A percentile compares a stretch with the other conserved stretches of the same genome.
phyloP scores from a whole-genome alignment of 1,140 invertebrate genomes.

The Phenacoccus solenopsis region DNA sequence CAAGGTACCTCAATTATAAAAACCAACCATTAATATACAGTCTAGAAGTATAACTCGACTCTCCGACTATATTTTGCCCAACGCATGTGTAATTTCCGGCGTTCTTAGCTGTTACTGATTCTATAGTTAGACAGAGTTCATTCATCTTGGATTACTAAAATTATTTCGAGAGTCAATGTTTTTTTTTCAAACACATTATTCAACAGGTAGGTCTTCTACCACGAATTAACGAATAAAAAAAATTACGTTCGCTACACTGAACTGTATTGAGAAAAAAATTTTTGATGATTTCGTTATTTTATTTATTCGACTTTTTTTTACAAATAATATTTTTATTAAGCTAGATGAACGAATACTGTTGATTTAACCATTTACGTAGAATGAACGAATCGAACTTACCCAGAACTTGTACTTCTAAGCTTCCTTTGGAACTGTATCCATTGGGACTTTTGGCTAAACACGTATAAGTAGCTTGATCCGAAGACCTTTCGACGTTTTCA shows the following conservation, averaged over 20 bases:
- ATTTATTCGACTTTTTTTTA: too few species aligned
- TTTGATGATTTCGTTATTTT: too few species aligned
- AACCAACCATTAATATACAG: constrained; percentile 28
- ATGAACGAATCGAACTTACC: constrained; percentile 50
- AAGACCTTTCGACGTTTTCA: constrained; percentile 78
- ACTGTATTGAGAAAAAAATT: too few species aligned
- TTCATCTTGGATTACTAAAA: too few species aligned
- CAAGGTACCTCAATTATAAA: too few species aligned
- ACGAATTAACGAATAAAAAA: too few species aligned
- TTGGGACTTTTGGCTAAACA: constrained; percentile 85
- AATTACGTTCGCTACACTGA: too few species aligned
- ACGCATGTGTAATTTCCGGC: constrained; percentile 27
- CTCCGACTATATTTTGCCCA: constrained; percentile 26
- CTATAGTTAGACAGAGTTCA: constrained; percentile 26
- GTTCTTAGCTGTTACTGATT: constrained; percentile 24
- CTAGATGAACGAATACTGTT: not conserved
- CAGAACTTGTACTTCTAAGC: constrained; percentile 87
- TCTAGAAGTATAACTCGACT: constrained; percentile 20
- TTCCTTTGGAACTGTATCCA: constrained; percentile 72
- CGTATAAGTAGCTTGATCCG: constrained; percentile 87
- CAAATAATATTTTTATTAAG: too few species aligned
- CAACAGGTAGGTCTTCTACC: too few species aligned
- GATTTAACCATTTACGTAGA: not conserved
- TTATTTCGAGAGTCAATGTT: too few species aligned
- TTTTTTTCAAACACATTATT: too few species aligned